These are phyloP conservation scores for Macrophya alboannulata DNA, from an alignment of 2,888 invertebrate genomes.

Conservation along the genomic window DNA sequence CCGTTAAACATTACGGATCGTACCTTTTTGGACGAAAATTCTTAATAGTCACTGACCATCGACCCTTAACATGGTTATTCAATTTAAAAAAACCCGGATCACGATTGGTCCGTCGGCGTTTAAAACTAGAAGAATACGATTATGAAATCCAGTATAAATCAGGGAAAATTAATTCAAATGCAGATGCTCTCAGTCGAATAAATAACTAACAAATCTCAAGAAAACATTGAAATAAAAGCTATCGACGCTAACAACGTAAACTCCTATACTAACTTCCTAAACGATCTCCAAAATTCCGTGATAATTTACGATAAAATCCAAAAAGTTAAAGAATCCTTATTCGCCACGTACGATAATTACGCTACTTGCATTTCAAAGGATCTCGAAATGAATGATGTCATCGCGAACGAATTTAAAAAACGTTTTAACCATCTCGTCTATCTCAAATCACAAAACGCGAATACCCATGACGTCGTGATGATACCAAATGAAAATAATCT, in stretches of 20 bases:
- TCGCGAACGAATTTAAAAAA: constrained; percentile 36
- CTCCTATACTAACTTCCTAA: constrained; percentile 36
- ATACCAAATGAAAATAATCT: not conserved
- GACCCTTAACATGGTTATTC: constrained; percentile 73
- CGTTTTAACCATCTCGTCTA: constrained; percentile 32
- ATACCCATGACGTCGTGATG: constrained; percentile 11
- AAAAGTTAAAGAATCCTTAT: not conserved
- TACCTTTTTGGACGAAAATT: constrained; percentile 76
- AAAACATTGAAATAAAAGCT: constrained; percentile 21
- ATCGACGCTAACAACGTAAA: not conserved
- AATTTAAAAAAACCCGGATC: constrained; percentile 70
- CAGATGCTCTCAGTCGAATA: constrained; percentile 66
- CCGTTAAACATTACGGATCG: constrained; percentile 72
- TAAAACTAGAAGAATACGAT: constrained; percentile 71
- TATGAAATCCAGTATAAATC: constrained; percentile 71
- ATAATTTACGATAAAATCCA: constrained; percentile 8
- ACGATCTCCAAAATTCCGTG: not conserved
- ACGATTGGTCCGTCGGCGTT: constrained; percentile 69
- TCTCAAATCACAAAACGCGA: constrained; percentile 24
- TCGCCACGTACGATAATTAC: constrained; percentile 16
- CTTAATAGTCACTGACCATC: constrained; percentile 73
- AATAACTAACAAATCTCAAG: not conserved
- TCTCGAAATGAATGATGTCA: constrained; percentile 23
- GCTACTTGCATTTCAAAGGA: constrained; percentile 49
- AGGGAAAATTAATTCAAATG: constrained; percentile 69